A percentile compares a stretch with the other conserved stretches of the same genome.
phyloP scores from a whole-genome alignment of 1,140 invertebrate species.

The Caligus rogercresseyi region DNA sequence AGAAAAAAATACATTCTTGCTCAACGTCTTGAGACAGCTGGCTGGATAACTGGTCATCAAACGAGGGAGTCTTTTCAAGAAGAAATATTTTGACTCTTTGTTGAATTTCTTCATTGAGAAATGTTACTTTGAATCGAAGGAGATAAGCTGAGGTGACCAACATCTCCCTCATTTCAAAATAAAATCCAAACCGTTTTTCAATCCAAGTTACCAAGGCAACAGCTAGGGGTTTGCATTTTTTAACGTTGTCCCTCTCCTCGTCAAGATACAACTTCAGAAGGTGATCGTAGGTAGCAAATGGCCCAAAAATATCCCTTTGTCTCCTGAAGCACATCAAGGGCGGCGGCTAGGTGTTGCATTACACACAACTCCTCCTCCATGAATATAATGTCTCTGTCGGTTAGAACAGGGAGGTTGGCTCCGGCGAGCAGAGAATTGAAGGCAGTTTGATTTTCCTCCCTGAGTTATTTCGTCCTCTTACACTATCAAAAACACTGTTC shows the following conservation, averaged over 20 bases:
- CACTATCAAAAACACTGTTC: neutral
- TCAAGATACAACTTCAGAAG: neutral
- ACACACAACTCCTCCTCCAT: neutral
- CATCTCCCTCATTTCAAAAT: neutral
- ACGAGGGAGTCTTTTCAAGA: neutral
- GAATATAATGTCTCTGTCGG: neutral
- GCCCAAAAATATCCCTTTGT: neutral
- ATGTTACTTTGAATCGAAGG: neutral
- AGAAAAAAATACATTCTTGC: neutral
- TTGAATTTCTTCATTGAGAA: neutral
- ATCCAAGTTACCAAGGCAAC: neutral
- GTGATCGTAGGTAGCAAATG: neutral
- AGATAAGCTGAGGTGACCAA: neutral
- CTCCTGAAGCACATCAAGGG: neutral
- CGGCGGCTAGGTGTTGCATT: neutral
- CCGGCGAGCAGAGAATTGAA: neutral
- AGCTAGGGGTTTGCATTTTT: neutral
- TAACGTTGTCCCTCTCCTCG: neutral
- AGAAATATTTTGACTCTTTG: neutral
- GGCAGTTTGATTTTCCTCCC: neutral
- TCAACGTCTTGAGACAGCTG: neutral
- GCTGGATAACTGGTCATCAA: neutral
- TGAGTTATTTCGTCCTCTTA: neutral
- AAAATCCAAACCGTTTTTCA: neutral
- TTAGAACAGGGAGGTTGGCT: neutral